A percentile compares a stretch with the other conserved stretches of the same genome.
These are phyloP conservation scores for Aphrocallistes beatrix DNA, from an alignment of 37 sponge, comb jelly and placozoan genomes.

Conservation along the genomic window DNA sequence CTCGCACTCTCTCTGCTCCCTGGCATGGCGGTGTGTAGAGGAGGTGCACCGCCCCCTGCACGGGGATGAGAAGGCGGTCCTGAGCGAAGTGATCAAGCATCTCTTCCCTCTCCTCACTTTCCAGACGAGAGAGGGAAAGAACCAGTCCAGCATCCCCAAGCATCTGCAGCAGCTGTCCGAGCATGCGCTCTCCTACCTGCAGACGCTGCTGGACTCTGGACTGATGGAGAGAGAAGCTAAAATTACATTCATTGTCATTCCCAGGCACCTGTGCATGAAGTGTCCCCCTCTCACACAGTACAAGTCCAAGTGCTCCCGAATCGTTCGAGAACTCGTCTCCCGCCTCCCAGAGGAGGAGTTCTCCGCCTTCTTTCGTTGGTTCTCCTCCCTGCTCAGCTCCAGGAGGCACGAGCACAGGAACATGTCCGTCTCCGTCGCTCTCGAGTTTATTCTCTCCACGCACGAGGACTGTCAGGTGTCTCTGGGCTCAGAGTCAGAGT, in stretches of 20 bases:
- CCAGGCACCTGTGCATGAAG: neutral
- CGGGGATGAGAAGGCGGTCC: neutral
- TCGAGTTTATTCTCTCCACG: neutral
- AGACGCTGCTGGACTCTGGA: neutral
- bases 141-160: neutral
- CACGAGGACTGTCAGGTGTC: neutral
- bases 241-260: neutral
- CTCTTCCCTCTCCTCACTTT: neutral
- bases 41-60: neutral
- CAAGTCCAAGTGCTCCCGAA: neutral
- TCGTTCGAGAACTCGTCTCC: neutral
- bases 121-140: neutral
- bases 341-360: neutral
- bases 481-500: neutral
- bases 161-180: neutral
- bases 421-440: neutral
- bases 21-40: neutral
- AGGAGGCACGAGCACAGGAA: conserved; percentile 9
- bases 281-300: neutral
- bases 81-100: neutral
- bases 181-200: neutral
- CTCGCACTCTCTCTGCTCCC: neutral
- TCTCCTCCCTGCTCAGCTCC: neutral
- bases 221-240: neutral
- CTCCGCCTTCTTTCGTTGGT: neutral